A percentile compares a stretch with the other conserved stretches of the same genome.
These are phyloP conservation scores for Acridotheres tristis DNA, from an alignment of 2,797 vertebrate species.

Conservation along the genomic window DNA sequence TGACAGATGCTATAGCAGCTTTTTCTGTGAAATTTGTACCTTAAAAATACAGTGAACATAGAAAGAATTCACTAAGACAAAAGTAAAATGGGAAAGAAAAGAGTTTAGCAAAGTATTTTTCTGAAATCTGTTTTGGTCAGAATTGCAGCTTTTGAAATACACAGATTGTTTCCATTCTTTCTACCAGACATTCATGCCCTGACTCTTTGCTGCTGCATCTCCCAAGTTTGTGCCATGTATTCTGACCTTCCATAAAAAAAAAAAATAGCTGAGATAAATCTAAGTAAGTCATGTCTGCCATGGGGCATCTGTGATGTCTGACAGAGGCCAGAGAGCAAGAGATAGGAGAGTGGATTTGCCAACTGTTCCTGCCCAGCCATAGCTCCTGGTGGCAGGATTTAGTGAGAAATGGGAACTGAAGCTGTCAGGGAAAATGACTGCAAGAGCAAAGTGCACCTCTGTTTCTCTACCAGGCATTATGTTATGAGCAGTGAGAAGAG, in stretches of 20 bases:
- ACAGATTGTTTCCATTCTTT: not conserved
- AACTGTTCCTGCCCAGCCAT: not conserved
- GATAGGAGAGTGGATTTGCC: not conserved
- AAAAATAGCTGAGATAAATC: not conserved
- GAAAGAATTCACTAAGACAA: not conserved
- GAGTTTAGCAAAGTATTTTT: not conserved
- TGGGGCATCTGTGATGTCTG: not conserved
- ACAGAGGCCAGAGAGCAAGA: not conserved
- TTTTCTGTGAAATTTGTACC: not conserved
- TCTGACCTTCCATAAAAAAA: not conserved
- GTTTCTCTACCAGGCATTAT: not conserved
- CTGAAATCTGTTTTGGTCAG: not conserved
- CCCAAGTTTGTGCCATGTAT: not conserved
- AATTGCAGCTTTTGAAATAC: not conserved
- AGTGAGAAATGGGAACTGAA: not conserved
- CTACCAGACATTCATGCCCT: not conserved
- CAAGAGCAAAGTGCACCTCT: not conserved
- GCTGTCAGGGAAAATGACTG: not conserved
- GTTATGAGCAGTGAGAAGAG: not conserved
- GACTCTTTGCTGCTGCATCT: not conserved
- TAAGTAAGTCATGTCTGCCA: not conserved
- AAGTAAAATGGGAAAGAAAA: not conserved
- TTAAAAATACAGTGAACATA: not conserved
- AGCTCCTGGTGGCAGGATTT: not conserved
- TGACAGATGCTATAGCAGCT: not conserved